Base-by-base conservation (phyloP, 92 coral and sea anemone genomes). In the Epizoanthus stellaris region DNA sequence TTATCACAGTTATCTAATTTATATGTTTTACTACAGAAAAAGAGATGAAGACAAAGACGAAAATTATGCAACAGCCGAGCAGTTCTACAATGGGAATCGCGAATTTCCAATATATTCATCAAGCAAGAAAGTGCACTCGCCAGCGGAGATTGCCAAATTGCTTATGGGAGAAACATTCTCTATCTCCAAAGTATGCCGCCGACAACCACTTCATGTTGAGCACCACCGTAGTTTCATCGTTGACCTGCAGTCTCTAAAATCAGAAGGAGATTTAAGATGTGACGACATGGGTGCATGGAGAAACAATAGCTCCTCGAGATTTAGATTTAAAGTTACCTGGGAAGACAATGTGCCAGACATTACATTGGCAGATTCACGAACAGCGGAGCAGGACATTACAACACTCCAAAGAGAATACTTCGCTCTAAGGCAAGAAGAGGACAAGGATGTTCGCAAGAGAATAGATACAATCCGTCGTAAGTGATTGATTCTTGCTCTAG, bases 231-330 rank as follows among this genome's bases (percentile, higher is more conserved):
- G 36, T 2, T 30, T 30, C 1, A 30, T 30, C 36, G 36, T 30
- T 30, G 36, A 81, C 75, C 23, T 81, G 49, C 56, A 67, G 66
- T 80, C 74, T 4, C 45, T 80, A 14, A 77, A 77, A 61, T 23
- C 83, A 10, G 23, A 43, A 15, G 63, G 66, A 3, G 83, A 80
- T 47, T 20, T 80, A n/a, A 63, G 63, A 70, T 80, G 72, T 73
- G 74, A 80, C 42, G 74, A 80, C 58, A 80, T 59, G 82, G 82
- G 73, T 40, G 13, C 72, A 38, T 77, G 72, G 72, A 39, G 82
- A 5, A 77, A 77, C 67, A 77, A 58, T 25, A 77, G 82, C 65
- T 53, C 71, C 68, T 64, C 62, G 13, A 77, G 64, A 58, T 77
- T 53, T n/a, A 19, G 1, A 40, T 77, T 77, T 12, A n/a, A 58